phyloP scores from a whole-genome alignment of 2,113 vertebrate genomes.

The Triplophysa rosa region DNA sequence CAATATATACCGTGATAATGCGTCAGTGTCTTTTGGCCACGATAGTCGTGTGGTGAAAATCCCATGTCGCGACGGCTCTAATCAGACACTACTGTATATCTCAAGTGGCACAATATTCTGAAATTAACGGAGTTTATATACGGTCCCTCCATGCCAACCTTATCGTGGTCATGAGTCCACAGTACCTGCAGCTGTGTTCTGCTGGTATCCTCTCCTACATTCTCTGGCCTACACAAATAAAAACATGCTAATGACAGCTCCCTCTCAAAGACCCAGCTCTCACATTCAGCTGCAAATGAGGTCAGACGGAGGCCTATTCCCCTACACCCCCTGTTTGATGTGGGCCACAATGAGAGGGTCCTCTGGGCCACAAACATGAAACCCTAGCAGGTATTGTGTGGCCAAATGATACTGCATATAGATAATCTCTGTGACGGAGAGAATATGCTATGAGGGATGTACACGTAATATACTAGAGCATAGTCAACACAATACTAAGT shows the following conservation, averaged over 20 bases:
- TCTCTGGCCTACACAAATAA: constrained; percentile 75
- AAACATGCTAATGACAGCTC: constrained; percentile 80
- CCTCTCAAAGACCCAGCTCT: constrained; percentile 69
- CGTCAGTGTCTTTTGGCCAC: too few species aligned
- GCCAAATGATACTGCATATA: neutral
- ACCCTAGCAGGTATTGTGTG: constrained; percentile 65
- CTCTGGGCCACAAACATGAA: constrained; percentile 63
- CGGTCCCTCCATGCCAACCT: neutral
- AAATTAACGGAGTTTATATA: neutral
- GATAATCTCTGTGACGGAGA: neutral
- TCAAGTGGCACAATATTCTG: neutral
- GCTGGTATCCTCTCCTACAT: constrained; percentile 71
- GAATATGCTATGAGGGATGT: neutral
- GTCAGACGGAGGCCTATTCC: constrained; percentile 57
- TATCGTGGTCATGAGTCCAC: constrained; percentile 10
- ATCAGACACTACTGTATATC: neutral
- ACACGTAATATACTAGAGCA: neutral
- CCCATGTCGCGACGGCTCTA: neutral
- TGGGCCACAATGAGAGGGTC: constrained; percentile 76
- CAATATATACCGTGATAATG: too few species aligned
- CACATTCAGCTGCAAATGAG: constrained; percentile 87
- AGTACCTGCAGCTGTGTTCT: constrained; percentile 74
- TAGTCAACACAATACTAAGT: too few species aligned
- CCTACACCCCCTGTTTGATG: constrained; percentile 74
- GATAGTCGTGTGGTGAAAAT: too few species aligned